A percentile compares a stretch with the other conserved stretches of the same genome.
Conservation (phyloP, 2,888 invertebrate species). For the Melanostoma mellinum region DNA sequence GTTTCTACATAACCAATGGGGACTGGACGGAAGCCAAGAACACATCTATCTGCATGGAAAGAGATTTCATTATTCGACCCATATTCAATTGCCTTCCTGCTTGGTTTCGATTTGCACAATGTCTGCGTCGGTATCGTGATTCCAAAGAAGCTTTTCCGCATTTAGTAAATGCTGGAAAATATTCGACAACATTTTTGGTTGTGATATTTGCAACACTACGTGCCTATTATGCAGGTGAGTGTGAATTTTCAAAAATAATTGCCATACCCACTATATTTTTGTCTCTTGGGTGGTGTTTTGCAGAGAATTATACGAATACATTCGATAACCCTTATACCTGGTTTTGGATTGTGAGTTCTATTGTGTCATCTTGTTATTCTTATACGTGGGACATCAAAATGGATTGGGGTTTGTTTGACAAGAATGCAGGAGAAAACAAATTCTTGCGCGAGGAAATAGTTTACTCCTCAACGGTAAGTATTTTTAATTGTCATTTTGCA, state of each 20-base stretch:
- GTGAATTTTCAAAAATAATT: not conserved
- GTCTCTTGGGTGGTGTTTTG: constrained; percentile 62
- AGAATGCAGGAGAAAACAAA: constrained; percentile 94
- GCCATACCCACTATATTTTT: constrained; percentile 10
- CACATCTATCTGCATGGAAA: constrained; percentile 87
- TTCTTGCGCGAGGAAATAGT: constrained; percentile 97
- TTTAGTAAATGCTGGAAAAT: constrained; percentile 98
- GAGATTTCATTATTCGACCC: constrained; percentile 90
- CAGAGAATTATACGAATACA: constrained; percentile 84
- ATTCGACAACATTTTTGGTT: constrained; percentile 97
- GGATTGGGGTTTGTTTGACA: constrained; percentile 99
- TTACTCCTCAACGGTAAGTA: constrained; percentile 92
- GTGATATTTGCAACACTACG: constrained; percentile 92
- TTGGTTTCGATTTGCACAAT: constrained; percentile 99
- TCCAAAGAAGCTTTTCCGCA: constrained; percentile 97
- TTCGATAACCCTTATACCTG: constrained; percentile 93
- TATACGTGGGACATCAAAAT: constrained; percentile 99
- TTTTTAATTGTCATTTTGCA: constrained; percentile 34
- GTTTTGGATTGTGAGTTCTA: constrained; percentile 92
- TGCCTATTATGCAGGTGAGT: constrained; percentile 85
- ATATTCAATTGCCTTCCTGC: constrained; percentile 96
- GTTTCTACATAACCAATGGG: constrained; percentile 93
- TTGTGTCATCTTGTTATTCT: constrained; percentile 96
- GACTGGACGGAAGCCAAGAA: constrained; percentile 86
- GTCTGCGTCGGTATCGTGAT: constrained; percentile 96